Evolutionary conservation across 2,113 vertebrate species (phyloP).

Genomic region (Grallaria varia): DNA sequence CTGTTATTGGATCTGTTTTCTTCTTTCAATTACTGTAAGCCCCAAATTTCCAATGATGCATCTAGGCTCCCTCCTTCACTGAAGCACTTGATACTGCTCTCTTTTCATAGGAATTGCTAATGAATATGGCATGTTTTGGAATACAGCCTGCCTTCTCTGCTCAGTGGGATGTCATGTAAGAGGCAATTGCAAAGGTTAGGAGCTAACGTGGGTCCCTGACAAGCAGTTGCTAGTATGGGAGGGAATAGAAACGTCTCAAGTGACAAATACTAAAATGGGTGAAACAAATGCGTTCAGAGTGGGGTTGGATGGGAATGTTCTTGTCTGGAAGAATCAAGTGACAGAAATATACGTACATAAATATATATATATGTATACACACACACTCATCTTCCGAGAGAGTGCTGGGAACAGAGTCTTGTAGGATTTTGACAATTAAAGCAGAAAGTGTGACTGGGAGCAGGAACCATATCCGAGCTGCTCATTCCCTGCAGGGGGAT

Average conservation of each 20-base stretch:
- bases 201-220: neutral
- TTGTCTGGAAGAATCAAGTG: neutral
- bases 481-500: neutral
- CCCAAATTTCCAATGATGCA: neutral
- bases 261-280: conserved; percentile 30
- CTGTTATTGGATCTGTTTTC: neutral
- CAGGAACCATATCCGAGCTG: neutral
- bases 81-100: neutral
- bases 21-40: neutral
- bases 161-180: neutral
- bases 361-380: fast-evolving
- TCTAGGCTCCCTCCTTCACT: neutral
- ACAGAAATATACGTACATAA: neutral
- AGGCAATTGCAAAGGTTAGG: neutral
- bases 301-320: neutral
- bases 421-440: neutral
- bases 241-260: conserved; percentile 23
- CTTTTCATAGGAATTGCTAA: neutral
- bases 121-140: neutral
- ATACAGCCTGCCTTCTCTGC: neutral
- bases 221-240: neutral
- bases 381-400: neutral
- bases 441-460: neutral
- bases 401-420: neutral
- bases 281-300: neutral